phyloP scores from a whole-genome alignment of 2,888 invertebrate species.

The Amiota mariae region DNA sequence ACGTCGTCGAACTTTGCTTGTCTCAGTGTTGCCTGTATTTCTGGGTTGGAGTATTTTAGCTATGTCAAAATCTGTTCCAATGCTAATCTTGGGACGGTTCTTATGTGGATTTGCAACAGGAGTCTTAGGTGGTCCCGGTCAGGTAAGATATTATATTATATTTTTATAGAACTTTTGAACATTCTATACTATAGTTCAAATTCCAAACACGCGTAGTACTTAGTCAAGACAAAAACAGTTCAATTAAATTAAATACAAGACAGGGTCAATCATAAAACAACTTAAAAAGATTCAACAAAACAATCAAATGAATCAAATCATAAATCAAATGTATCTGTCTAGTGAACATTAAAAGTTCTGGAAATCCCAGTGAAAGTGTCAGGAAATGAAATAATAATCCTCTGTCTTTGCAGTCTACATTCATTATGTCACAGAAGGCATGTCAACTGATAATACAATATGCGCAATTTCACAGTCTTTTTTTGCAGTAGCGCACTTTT shows the following conservation, averaged over 20 bases:
- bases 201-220: neutral
- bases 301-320: too few species aligned
- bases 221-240: slow-evolving; percentile 15
- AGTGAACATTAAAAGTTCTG: too few species aligned
- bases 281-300: too few species aligned
- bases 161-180: neutral
- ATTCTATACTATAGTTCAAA: neutral
- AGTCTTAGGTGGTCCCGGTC: slow-evolving; percentile 82
- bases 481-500: too few species aligned
- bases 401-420: too few species aligned
- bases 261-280: too few species aligned
- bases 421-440: too few species aligned
- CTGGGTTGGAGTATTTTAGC: slow-evolving; percentile 82
- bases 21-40: slow-evolving; percentile 79
- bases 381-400: too few species aligned
- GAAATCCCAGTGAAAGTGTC: too few species aligned
- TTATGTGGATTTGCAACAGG: slow-evolving; percentile 84
- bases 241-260: neutral
- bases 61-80: slow-evolving; percentile 76
- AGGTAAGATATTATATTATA: slow-evolving; percentile 76
- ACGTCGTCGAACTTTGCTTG: slow-evolving; percentile 79
- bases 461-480: too few species aligned
- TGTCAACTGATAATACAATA: too few species aligned
- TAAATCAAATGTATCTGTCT: too few species aligned
- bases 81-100: slow-evolving; percentile 79